Percentiles rank a stretch among this genome's conserved stretches.
Evolutionary conservation across 1,140 invertebrate genomes (phyloP).

Genomic region (Nephotettix cincticeps): DNA sequence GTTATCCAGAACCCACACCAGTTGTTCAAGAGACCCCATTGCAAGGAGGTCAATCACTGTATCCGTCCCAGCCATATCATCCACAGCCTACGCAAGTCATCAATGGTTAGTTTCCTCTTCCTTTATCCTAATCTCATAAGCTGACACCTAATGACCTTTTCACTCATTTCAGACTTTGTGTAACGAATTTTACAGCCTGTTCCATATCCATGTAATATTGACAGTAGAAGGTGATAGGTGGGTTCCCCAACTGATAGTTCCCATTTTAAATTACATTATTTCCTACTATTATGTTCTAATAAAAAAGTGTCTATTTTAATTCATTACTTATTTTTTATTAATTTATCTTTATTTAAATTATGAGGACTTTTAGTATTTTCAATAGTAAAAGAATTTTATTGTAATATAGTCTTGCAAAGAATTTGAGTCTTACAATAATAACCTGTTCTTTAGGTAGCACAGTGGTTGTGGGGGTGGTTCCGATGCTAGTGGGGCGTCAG

Average conservation of each 20-base stretch:
- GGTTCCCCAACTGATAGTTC: not conserved
- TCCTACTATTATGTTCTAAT: too few species aligned
- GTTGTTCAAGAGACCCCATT: not conserved
- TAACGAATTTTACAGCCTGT: not conserved
- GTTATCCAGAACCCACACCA: not conserved
- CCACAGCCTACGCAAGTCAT: conserved; percentile 2
- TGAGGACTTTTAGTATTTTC: too few species aligned
- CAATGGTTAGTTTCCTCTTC: not conserved
- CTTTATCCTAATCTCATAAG: not conserved
- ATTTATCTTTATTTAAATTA: too few species aligned
- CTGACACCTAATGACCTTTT: not conserved
- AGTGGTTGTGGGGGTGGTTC: not conserved
- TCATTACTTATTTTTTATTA: too few species aligned
- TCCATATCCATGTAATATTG: not conserved
- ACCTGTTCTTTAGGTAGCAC: too few species aligned
- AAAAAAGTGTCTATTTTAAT: too few species aligned
- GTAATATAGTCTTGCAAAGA: too few species aligned
- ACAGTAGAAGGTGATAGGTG: not conserved
- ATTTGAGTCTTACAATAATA: too few species aligned
- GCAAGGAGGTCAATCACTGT: not conserved
- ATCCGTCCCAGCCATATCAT: not conserved
- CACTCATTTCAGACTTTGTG: not conserved
- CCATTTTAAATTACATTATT: not conserved
- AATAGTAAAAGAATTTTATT: too few species aligned
- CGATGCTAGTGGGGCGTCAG: conserved; percentile 25